Conservation (phyloP, 2,797 vertebrate genomes). For the Florisuga fusca region DNA sequence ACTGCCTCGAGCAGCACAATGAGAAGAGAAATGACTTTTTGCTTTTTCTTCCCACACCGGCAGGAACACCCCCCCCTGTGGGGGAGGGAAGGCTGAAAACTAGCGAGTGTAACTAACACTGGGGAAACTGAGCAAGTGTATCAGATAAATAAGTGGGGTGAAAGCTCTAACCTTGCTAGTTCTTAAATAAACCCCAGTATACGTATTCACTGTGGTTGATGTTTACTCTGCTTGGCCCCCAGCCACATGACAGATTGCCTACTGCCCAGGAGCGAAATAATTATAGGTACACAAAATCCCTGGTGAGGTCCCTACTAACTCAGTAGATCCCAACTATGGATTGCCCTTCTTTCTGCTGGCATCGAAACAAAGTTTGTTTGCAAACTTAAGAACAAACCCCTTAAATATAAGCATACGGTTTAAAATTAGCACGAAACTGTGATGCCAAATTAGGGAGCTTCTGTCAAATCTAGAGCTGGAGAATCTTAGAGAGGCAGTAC, state of each 20-base stretch:
- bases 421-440: neutral
- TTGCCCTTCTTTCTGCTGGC: neutral
- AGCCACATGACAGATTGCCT: neutral
- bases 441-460: neutral
- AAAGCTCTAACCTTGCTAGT: neutral
- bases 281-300: neutral
- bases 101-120: neutral
- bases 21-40: neutral
- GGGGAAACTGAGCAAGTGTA: neutral
- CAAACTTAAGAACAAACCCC: neutral
- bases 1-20: neutral
- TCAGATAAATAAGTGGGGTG: neutral
- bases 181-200: neutral
- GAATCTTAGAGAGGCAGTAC: neutral
- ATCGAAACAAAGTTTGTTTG: neutral
- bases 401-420: neutral
- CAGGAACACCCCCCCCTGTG: accelerated
- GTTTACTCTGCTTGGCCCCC: neutral
- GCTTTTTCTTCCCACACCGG: neutral
- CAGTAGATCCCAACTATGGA: neutral
- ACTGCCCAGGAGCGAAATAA: neutral
- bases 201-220: accelerated
- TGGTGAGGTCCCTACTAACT: neutral
- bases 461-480: neutral
- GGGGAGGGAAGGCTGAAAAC: neutral